Evolutionary conservation across 2,797 vertebrate genomes (phyloP), one percentile per base, ranked within the genome.

Genomic region (Melanotaenia boesemani): DNA sequence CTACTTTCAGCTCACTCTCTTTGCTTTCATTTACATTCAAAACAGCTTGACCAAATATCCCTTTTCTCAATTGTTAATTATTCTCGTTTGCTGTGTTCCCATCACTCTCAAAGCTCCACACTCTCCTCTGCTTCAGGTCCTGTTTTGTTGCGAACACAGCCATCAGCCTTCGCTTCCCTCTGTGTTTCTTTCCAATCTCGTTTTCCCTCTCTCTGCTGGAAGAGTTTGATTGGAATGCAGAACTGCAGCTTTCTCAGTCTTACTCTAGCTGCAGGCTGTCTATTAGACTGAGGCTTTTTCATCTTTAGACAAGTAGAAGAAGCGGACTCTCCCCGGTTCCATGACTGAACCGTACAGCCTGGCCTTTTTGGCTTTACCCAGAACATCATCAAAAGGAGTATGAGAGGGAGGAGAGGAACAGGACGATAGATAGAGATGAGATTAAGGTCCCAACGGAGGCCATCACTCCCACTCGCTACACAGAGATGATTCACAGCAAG

Each of bases 201-300:
- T 89, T 89, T 85, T 74, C 69, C 70, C 68, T 88, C 55, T 81
- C 62, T 70, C 81, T 63, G 63, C 77, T 82, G 86, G 81, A 86
- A 80, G 81, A 73, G 70, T 83, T 83, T 89, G 77, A 92, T 90
- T 85, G 90, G 80, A 88, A 89, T 89, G 82, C 82, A 80, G 76
- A 86, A 70, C 80, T 48, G 74, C 70, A 77, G 66, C 77, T 81
- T 86, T 83, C 66, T 80, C 72, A 13, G 63, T 72, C 81, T 78
- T 34, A 1, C 68, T 85, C 63, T 80, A 22, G 88, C 90, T 89
- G 86, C 77, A 12, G 86, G 88, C 82, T 66, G 52, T 77, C 77
- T 82, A 30, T 83, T 80, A 89, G 86, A 89, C 89, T 81, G 88
- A 88, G 88, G 86, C 69, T 73, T 81, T 83, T 62, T 88, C 80